Conservation (phyloP, 35 echinoderm and acorn worm species). For the Apostichopus californicus region DNA sequence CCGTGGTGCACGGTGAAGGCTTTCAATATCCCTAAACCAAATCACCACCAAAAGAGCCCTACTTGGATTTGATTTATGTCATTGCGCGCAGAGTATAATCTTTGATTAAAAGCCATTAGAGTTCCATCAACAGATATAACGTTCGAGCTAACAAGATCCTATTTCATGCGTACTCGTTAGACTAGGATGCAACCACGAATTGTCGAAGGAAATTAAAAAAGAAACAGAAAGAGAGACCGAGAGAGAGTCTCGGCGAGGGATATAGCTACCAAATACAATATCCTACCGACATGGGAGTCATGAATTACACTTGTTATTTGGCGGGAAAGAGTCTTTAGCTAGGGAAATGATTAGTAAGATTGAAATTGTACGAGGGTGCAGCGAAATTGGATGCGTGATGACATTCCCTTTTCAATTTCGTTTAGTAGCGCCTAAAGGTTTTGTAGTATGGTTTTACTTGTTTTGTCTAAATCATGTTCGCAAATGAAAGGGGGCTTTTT, state of each 20-base stretch:
- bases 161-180: constrained; percentile 56
- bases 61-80: constrained; percentile 50
- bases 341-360: constrained; percentile 61
- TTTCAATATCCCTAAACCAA: constrained; percentile 34
- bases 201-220: constrained; percentile 66
- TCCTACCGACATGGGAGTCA: constrained; percentile 45
- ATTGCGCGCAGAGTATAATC: constrained; percentile 52
- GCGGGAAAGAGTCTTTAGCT: constrained; percentile 37
- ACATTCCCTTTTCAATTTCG: constrained; percentile 60
- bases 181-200: constrained; percentile 41
- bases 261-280: constrained; percentile 34
- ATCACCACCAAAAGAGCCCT: constrained; percentile 38
- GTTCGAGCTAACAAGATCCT: constrained; percentile 60
- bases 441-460: constrained; percentile 29
- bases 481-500: constrained; percentile 35
- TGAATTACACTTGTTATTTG: constrained; percentile 62
- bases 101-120: constrained; percentile 69
- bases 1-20: constrained; percentile 10
- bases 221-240: background rate
- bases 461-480: constrained; percentile 59
- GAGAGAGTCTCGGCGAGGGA: constrained; percentile 10
- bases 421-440: constrained; percentile 45
- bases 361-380: constrained; percentile 58
- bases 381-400: constrained; percentile 60
- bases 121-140: constrained; percentile 42